Evolutionary conservation across 2,888 invertebrate genomes (phyloP).

Genomic region (Caenorhabditis wallacei): DNA sequence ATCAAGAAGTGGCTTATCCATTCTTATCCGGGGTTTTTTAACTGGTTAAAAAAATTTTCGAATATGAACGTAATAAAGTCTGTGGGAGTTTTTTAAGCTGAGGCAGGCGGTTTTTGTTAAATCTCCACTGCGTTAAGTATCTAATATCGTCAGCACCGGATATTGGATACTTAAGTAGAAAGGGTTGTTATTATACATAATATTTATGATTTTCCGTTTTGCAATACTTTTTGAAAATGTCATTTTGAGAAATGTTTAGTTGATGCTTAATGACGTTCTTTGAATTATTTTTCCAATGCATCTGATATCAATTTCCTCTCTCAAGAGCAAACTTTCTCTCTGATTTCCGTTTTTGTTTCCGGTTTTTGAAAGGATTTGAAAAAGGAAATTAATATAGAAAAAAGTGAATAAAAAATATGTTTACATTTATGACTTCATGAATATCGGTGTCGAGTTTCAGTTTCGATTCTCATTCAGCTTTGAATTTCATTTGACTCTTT

Average conservation of each 20-base stretch:
- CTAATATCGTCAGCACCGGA: too few species aligned
- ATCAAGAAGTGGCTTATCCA: slow-evolving; percentile 2
- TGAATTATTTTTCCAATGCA: neutral
- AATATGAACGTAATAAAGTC: neutral
- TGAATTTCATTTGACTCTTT: slow-evolving; percentile 5
- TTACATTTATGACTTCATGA: slow-evolving; percentile 47
- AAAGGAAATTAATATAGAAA: slow-evolving; percentile 14
- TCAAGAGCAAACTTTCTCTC: neutral
- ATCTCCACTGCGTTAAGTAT: too few species aligned
- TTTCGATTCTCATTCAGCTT: slow-evolving; percentile 23
- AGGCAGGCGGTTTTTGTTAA: neutral
- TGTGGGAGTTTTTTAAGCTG: neutral
- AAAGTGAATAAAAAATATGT: slow-evolving; percentile 22
- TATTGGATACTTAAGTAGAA: too few species aligned
- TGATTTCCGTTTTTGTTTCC: slow-evolving; percentile 22
- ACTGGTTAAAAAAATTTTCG: neutral
- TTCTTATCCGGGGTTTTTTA: neutral
- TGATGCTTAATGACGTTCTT: too few species aligned
- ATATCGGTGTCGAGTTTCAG: slow-evolving; percentile 53
- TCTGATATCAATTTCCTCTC: neutral
- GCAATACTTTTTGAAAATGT: too few species aligned
- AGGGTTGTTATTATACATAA: too few species aligned
- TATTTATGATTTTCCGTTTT: too few species aligned
- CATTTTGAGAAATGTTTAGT: too few species aligned
- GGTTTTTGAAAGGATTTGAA: slow-evolving; percentile 13